These are phyloP conservation scores for Isaurus tuberculatus DNA, from an alignment of 92 coral and sea anemone species.

Conservation along the genomic window DNA sequence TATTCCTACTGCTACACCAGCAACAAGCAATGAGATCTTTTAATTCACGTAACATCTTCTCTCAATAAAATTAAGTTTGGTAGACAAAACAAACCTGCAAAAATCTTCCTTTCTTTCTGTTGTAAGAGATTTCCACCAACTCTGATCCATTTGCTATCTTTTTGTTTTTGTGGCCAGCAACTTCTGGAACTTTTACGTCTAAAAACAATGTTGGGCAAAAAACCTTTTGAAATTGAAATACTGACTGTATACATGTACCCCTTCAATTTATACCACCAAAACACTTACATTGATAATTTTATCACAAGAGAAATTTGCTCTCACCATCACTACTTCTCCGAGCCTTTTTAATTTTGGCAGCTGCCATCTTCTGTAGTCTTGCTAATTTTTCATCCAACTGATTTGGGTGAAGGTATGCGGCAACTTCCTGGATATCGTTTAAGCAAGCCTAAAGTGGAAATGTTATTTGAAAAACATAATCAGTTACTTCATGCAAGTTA, in stretches of 20 bases:
- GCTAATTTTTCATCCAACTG: constrained; percentile 60
- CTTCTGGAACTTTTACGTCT: constrained; percentile 61
- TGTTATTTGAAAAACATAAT: background rate
- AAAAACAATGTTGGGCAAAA: too few species aligned
- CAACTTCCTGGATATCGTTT: constrained; percentile 80
- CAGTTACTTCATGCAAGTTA: too few species aligned
- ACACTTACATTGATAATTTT: too few species aligned
- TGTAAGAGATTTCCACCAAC: constrained; percentile 79
- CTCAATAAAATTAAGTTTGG: too few species aligned
- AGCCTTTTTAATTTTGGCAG: constrained; percentile 60
- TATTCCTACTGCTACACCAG: too few species aligned
- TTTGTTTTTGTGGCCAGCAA: constrained; percentile 79
- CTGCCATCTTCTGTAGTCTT: constrained; percentile 71
- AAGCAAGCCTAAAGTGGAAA: constrained; percentile 64
- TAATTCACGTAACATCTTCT: too few species aligned
- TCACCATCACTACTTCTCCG: constrained; percentile 63
- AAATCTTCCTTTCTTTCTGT: constrained; percentile 86
- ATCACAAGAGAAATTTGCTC: background rate
- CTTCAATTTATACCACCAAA: too few species aligned
- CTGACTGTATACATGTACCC: too few species aligned
- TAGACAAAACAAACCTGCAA: constrained; percentile 67
- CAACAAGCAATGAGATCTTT: too few species aligned
- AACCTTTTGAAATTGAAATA: too few species aligned
- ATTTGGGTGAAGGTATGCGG: constrained; percentile 64
- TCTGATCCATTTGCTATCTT: constrained; percentile 96